A percentile compares a stretch with the other conserved stretches of the same genome.
Conservation (phyloP, 2,797 vertebrate species). For the Tiaroga cobitis region DNA sequence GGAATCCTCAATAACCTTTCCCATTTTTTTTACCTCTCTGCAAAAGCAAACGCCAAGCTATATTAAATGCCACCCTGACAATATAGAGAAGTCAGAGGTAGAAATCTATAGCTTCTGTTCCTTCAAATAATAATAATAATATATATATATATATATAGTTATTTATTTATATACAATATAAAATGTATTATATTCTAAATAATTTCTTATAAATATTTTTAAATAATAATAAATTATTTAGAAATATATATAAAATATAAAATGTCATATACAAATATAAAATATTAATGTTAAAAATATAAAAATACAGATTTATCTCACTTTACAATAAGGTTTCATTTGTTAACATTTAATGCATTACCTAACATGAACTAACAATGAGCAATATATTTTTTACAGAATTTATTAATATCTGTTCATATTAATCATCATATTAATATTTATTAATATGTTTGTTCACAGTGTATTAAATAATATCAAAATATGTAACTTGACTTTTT, state of each 20-base stretch:
- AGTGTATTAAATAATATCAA: background rate
- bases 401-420: background rate
- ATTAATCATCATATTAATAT: too few species aligned
- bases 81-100: background rate
- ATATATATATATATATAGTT: too few species aligned
- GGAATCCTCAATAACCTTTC: conserved; percentile 70
- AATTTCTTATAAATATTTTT: background rate
- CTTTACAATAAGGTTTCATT: background rate
- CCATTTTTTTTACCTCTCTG: conserved; percentile 79
- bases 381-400: background rate
- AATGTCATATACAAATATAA: too few species aligned
- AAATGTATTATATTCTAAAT: background rate
- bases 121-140: background rate
- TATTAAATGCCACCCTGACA: background rate
- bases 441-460: too few species aligned
- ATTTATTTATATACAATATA: background rate
- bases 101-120: background rate
- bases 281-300: background rate
- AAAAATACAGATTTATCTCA: background rate
- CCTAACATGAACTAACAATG: background rate
- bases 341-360: background rate
- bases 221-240: background rate
- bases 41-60: conserved; percentile 48
- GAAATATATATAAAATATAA: too few species aligned
- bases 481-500: background rate